These are phyloP conservation scores for Ichneumoninae sp. DNA, from an alignment of 2,888 invertebrate species.

Conservation along the genomic window DNA sequence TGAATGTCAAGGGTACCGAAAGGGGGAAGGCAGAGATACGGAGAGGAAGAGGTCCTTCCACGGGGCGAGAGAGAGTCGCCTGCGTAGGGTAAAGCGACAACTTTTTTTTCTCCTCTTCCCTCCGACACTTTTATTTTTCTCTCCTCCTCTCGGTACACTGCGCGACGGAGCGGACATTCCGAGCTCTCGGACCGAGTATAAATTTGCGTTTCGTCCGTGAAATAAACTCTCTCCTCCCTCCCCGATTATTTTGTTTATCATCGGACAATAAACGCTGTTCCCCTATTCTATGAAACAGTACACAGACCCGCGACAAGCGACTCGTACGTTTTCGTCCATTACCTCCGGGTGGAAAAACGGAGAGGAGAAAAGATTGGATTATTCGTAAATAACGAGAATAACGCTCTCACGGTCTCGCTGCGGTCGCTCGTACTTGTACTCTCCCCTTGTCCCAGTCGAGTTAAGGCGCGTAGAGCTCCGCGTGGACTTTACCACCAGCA, in stretches of 20 bases:
- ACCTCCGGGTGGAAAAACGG: slow-evolving; percentile 11
- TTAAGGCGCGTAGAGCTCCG: slow-evolving; percentile 59
- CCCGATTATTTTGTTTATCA: not conserved
- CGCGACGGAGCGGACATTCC: slow-evolving; percentile 20
- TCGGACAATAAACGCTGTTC: not conserved
- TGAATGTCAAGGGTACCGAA: slow-evolving; percentile 68
- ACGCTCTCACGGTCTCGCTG: slow-evolving; percentile 67
- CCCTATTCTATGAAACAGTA: not conserved
- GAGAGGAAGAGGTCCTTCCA: slow-evolving; percentile 30
- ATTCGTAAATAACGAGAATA: slow-evolving; percentile 65
- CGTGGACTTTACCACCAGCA: slow-evolving; percentile 55
- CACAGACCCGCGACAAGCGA: not conserved
- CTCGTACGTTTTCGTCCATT: too few relatives aligned
- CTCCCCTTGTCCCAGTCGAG: slow-evolving; percentile 37
- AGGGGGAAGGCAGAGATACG: slow-evolving; percentile 22
- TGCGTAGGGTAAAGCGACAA: slow-evolving; percentile 52
- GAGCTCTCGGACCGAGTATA: not conserved
- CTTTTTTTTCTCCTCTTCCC: slow-evolving; percentile 26
- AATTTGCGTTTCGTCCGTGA: slow-evolving; percentile 42
- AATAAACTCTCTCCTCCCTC: slow-evolving; percentile 15
- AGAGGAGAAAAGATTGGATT: slow-evolving; percentile 39
- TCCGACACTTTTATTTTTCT: not conserved
- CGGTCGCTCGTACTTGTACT: slow-evolving; percentile 52
- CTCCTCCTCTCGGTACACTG: not conserved
- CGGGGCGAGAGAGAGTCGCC: slow-evolving; percentile 46